A percentile compares a stretch with the other conserved stretches of the same genome.
Evolutionary conservation across 2,113 vertebrate species (phyloP).

Genomic region (Engraulis encrasicolus): DNA sequence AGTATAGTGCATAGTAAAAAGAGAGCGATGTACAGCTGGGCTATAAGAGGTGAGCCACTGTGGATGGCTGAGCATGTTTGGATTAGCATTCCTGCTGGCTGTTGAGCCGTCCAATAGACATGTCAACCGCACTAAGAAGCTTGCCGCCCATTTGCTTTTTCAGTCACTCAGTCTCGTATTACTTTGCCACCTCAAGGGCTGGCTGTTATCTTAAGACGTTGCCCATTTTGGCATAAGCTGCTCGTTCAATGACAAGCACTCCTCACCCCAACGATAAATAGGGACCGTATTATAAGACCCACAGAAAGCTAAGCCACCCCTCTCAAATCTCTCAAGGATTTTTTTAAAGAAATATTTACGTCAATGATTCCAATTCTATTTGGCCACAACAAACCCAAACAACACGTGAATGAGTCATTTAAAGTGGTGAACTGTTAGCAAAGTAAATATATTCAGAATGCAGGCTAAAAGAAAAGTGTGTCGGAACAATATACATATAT

Average conservation of each 20-base stretch:
- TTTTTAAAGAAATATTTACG: neutral
- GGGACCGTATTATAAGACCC: neutral
- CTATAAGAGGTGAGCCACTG: too few species aligned
- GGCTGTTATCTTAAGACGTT: neutral
- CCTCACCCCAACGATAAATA: too few species aligned
- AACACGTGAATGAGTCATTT: neutral
- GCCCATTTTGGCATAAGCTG: neutral
- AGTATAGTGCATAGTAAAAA: too few species aligned
- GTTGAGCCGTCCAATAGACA: neutral
- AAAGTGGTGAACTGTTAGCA: too few species aligned
- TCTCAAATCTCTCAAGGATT: neutral
- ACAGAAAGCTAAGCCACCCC: neutral
- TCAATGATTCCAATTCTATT: neutral
- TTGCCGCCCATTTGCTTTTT: neutral
- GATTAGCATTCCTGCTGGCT: neutral
- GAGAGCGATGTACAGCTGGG: too few species aligned
- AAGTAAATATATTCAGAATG: too few species aligned
- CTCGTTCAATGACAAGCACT: neutral
- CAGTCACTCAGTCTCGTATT: neutral
- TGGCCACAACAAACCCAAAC: neutral
- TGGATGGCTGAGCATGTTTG: neutral
- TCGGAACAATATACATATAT: too few species aligned
- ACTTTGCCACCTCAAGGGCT: neutral
- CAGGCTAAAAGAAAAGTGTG: too few species aligned
- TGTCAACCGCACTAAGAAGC: neutral